These are phyloP conservation scores for Pyralis farinalis DNA, from an alignment of 2,888 invertebrate species.

Conservation along the genomic window DNA sequence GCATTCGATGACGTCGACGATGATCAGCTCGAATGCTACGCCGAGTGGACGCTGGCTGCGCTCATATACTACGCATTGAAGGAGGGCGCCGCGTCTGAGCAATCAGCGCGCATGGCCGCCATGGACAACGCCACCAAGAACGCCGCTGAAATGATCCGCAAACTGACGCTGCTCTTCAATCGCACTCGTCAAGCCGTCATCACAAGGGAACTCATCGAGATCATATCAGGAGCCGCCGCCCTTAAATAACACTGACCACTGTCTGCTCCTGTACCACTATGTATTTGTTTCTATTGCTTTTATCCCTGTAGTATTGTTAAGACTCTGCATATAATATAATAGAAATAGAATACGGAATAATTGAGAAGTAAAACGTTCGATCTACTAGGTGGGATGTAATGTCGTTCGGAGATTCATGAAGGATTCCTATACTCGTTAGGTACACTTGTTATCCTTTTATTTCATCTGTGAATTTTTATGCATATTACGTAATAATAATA, in stretches of 20 bases:
- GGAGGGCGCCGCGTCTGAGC: constrained; percentile 88
- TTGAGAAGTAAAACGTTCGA: too few species aligned
- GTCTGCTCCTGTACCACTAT: too few species aligned
- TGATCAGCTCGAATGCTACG: constrained; percentile 84
- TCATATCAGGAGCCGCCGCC: constrained; percentile 94
- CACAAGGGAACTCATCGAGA: constrained; percentile 93
- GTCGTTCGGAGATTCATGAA: too few species aligned
- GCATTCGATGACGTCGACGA: constrained; percentile 87
- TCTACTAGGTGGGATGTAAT: too few species aligned
- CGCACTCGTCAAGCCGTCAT: constrained; percentile 91
- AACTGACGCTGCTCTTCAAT: constrained; percentile 87
- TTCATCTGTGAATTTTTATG: too few species aligned
- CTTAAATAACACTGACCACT: constrained; percentile 61
- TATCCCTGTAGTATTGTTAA: too few species aligned
- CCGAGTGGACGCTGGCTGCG: constrained; percentile 87
- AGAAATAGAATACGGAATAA: too few species aligned
- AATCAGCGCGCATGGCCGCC: constrained; percentile 90
- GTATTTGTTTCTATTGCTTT: too few species aligned
- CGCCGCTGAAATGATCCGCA: constrained; percentile 90
- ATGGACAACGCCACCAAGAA: constrained; percentile 93
- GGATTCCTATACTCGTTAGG: too few species aligned
- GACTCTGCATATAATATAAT: too few species aligned
- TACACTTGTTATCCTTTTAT: too few species aligned
- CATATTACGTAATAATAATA: too few species aligned
- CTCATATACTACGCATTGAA: constrained; percentile 87